Evolutionary conservation across 2,888 invertebrate genomes (phyloP), one percentile per base, ranked within the genome.

Genomic region (Amphipyra tragopoginis): DNA sequence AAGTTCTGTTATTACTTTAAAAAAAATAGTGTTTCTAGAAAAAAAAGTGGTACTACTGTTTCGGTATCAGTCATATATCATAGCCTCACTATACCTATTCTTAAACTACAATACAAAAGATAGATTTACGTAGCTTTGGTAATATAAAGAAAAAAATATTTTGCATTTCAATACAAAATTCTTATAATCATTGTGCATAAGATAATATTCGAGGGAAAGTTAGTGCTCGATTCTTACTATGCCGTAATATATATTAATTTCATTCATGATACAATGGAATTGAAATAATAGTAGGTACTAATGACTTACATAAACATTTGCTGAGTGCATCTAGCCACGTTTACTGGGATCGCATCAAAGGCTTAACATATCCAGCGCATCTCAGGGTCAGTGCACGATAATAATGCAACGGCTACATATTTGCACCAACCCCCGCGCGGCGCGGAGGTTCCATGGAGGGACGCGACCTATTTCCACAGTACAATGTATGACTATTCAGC

Each of bases 61-160:
- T 70, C 67, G 77, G 79, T 75, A 78, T 86, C 86, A 87, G 85
- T 87, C 86, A 66, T 83, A 83, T 81, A 83, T 83, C 78, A 85
- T 87, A 87, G 87, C 86, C 86, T 84, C 80, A 76, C 72, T 81
- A 79, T 67, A 77, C 77, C 73, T 82, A 84, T 63, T 71, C 75
- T 74, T 75, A 80, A 73, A 76, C 57, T 75, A 75, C 59, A 64
- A 75, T 77, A 82, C 63, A 81, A 77, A 82, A 75, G 56, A 77
- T 72, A 73, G 63, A 73, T 72, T 77, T 75, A 81, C 66, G 77
- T 79, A 83, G 77, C 87, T 88, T 88, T 88, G 88, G 88, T 86
- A 85, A 81, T 74, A 74, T 69, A 75, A 75, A 64, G 51, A 72
- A 73, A 70, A 64, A 2, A 63, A 65, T 63, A 68, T 72, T 70